Evolutionary conservation across 1,140 invertebrate species (phyloP).

Genomic region (Drosophila nasuta): DNA sequence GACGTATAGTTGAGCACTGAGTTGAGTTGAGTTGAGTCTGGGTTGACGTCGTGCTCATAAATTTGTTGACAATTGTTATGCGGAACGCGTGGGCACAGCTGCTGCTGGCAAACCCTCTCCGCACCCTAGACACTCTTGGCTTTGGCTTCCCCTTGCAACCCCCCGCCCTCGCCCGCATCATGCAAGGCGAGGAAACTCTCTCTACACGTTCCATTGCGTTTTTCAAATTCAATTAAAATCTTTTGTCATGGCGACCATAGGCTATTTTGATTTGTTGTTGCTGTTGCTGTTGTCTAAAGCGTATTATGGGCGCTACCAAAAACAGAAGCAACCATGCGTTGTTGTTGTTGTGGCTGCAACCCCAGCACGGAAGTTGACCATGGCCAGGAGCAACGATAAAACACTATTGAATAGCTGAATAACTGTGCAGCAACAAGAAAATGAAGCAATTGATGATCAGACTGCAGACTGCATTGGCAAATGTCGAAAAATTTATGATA

Average conservation of each 20-base stretch:
- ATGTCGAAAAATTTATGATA: conserved; percentile 47
- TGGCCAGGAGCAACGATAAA: conserved; percentile 28
- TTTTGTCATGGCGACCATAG: conserved; percentile 67
- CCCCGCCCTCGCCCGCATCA: neutral
- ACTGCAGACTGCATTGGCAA: conserved; percentile 32
- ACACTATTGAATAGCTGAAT: conserved; percentile 28
- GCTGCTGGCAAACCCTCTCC: conserved; percentile 52
- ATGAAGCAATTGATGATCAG: conserved; percentile 33
- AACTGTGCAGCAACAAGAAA: conserved; percentile 38
- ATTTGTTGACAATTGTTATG: conserved; percentile 83
- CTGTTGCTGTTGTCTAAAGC: conserved; percentile 25
- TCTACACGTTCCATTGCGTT: conserved; percentile 78
- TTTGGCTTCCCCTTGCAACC: conserved; percentile 1
- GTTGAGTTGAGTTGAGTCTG: conserved; percentile 44
- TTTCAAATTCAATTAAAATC: conserved; percentile 83
- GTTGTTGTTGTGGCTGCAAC: conserved; percentile 24
- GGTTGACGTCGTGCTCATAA: conserved; percentile 75
- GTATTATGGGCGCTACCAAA: conserved; percentile 42
- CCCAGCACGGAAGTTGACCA: conserved; percentile 62
- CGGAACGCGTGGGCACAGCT: conserved; percentile 70
- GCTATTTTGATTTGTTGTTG: conserved; percentile 67
- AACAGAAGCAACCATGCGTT: conserved; percentile 64
- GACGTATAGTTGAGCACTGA: neutral
- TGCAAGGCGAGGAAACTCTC: conserved; percentile 4
- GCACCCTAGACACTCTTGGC: conserved; percentile 23